Conservation (phyloP, 2,797 vertebrate species). For the Chiloscyllium punctatum region DNA sequence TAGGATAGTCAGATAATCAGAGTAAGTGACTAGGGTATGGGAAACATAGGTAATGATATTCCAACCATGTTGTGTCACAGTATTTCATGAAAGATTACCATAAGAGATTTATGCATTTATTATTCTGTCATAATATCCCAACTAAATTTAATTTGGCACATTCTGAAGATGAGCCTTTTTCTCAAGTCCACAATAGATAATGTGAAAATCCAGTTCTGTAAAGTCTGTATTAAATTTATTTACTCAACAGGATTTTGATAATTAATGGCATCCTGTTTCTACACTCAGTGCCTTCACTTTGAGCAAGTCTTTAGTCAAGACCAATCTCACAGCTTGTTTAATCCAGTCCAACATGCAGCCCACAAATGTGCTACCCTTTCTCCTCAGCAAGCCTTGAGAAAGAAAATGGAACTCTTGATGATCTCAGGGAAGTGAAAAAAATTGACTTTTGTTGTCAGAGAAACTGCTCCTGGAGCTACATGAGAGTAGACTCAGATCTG, state of each 20-base stretch:
- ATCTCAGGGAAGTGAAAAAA: neutral
- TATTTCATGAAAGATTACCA: neutral
- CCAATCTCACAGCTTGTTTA: constrained; percentile 21
- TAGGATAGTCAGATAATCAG: neutral
- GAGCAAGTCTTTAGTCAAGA: neutral
- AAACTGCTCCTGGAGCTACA: neutral
- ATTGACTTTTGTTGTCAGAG: no score
- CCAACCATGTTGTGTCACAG: neutral
- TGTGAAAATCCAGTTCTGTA: neutral
- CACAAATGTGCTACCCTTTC: neutral
- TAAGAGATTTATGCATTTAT: neutral
- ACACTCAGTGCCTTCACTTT: neutral
- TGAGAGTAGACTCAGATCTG: neutral
- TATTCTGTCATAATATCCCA: neutral
- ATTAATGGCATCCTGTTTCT: neutral
- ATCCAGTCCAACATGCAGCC: neutral
- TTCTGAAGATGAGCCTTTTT: neutral
- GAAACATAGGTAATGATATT: neutral
- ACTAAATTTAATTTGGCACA: no score
- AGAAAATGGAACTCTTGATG: neutral
- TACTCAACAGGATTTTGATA: constrained; percentile 2
- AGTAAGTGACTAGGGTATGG: neutral
- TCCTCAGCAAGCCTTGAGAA: neutral
- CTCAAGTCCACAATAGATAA: neutral
- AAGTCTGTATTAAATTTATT: neutral